Percentiles rank a stretch among this genome's conserved stretches.
Evolutionary conservation across 2,888 invertebrate genomes (phyloP).

Genomic region (Cataglyphis albicans): DNA sequence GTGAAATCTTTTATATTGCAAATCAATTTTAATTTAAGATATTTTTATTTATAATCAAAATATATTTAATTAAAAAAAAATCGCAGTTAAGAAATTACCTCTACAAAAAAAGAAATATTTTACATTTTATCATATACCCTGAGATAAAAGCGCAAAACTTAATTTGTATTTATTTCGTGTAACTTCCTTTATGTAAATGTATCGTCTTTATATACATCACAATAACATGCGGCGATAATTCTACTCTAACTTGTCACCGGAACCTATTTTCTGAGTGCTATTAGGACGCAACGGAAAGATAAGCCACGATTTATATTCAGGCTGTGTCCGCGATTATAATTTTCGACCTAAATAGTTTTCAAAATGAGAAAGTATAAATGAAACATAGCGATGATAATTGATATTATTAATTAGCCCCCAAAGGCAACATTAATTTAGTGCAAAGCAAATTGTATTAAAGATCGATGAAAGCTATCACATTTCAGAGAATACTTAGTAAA

Average conservation of each 20-base stretch:
- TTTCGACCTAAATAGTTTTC: slow-evolving; percentile 49
- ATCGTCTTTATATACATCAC: slow-evolving; percentile 19
- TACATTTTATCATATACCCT: background rate
- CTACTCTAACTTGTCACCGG: slow-evolving; percentile 4
- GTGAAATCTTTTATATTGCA: background rate
- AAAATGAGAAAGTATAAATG: background rate
- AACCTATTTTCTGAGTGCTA: slow-evolving; percentile 26
- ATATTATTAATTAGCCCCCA: background rate
- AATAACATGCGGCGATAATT: slow-evolving; percentile 44
- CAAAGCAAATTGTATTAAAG: background rate
- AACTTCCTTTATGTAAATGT: slow-evolving; percentile 38
- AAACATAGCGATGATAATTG: slow-evolving; percentile 8
- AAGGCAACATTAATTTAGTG: background rate
- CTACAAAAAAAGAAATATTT: background rate
- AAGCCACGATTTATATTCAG: slow-evolving; percentile 55
- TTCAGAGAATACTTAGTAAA: background rate
- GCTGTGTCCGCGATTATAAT: slow-evolving; percentile 39
- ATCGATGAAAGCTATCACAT: background rate
- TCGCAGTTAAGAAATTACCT: background rate
- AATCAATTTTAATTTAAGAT: background rate
- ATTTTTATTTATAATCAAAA: background rate
- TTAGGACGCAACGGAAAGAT: slow-evolving; percentile 46
- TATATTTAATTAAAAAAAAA: background rate
- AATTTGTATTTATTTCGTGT: slow-evolving; percentile 41
- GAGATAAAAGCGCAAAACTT: slow-evolving; percentile 1